phyloP scores from a whole-genome alignment of 2,797 vertebrate species.

The Syngnathus rostellatus region DNA sequence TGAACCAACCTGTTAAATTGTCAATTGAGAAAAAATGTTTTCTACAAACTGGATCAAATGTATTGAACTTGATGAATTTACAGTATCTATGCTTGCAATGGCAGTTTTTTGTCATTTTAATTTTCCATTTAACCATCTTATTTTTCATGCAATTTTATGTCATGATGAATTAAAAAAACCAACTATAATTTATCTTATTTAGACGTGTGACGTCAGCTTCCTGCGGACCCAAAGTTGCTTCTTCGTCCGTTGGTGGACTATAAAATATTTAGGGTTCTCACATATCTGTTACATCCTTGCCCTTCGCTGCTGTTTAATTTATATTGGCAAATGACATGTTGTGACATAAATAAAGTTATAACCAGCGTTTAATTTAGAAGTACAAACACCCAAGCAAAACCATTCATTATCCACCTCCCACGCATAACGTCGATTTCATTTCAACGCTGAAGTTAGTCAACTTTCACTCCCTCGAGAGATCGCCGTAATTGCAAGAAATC shows the following conservation, averaged over 20 bases:
- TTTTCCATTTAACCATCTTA: too few relatives aligned
- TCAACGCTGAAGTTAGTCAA: slow-evolving; percentile 11
- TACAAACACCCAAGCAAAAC: neutral
- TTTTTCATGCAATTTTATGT: neutral
- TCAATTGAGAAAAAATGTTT: too few relatives aligned
- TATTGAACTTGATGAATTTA: too few relatives aligned
- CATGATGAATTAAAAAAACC: too few relatives aligned
- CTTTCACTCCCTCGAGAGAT: neutral
- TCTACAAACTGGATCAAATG: too few relatives aligned
- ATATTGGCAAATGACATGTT: neutral
- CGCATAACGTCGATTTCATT: neutral
- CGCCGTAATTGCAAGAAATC: neutral
- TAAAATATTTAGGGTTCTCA: neutral
- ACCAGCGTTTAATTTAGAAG: neutral
- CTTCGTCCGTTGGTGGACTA: neutral
- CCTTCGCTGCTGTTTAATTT: neutral
- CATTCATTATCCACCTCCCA: slow-evolving; percentile 1
- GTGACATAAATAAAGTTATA: neutral
- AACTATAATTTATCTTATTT: too few relatives aligned
- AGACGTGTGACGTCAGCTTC: neutral
- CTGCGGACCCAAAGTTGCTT: neutral
- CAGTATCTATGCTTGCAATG: too few relatives aligned
- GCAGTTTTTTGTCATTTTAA: too few relatives aligned
- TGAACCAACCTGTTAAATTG: too few relatives aligned
- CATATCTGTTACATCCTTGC: neutral